Conservation (phyloP, 2,888 invertebrate genomes). For the Netelia melanura region DNA sequence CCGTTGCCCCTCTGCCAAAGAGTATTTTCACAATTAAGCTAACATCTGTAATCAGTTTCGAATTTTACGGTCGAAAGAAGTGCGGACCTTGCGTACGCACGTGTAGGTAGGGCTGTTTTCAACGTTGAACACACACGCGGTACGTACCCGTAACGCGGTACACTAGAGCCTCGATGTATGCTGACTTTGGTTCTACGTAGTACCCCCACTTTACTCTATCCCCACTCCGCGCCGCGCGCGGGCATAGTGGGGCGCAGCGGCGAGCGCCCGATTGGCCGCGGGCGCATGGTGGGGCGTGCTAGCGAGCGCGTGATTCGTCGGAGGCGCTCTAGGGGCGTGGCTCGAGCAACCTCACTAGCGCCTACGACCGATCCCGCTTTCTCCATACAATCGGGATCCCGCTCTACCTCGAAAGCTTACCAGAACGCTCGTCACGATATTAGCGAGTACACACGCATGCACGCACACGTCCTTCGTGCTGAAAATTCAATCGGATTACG, state of each 20-base stretch:
- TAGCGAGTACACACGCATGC: conserved; percentile 6
- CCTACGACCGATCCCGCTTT: no score
- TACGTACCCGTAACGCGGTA: background rate
- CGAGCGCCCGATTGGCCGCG: no score
- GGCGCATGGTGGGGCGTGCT: no score
- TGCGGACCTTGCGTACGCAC: background rate
- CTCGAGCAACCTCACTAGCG: no score
- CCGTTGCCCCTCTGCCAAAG: conserved; percentile 40
- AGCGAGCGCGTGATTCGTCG: no score
- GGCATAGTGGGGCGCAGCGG: no score
- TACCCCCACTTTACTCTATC: no score
- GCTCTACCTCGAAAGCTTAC: background rate
- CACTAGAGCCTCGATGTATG: no score
- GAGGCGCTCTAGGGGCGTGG: no score
- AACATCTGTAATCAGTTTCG: conserved; percentile 76
- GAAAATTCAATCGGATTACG: conserved; percentile 74
- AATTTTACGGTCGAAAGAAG: conserved; percentile 58
- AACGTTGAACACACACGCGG: background rate
- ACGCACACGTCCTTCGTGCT: conserved; percentile 57
- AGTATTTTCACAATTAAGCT: conserved; percentile 75
- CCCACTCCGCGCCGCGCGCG: no score
- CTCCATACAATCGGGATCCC: no score
- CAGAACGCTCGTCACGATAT: background rate
- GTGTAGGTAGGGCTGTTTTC: conserved; percentile 28
- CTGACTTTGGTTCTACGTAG: no score